Conservation (phyloP, 1,140 invertebrate genomes). For the Cyclina sinensis region DNA sequence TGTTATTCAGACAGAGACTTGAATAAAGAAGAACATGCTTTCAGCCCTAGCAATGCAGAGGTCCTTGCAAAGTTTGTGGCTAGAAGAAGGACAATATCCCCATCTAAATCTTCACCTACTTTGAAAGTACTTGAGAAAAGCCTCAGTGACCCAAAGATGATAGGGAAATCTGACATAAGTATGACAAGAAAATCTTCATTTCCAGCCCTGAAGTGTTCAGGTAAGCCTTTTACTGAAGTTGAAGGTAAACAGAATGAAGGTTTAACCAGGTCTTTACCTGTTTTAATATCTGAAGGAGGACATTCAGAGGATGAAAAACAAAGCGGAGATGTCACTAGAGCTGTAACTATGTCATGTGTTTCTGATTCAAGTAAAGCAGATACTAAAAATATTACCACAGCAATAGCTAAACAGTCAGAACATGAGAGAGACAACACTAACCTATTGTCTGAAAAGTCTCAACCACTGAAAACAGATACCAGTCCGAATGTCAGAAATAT, state of each 20-base stretch:
- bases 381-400: neutral
- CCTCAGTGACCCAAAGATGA: neutral
- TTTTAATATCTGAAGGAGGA: neutral
- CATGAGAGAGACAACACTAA: too few relatives aligned
- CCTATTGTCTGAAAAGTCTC: too few relatives aligned
- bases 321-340: neutral
- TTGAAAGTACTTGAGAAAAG: neutral
- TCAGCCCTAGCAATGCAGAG: constrained; percentile 25
- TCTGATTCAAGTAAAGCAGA: neutral
- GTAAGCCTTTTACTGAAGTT: neutral
- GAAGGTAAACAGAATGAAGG: neutral
- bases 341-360: neutral
- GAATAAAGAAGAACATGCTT: neutral
- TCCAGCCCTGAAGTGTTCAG: neutral
- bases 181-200: constrained; percentile 9
- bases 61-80: constrained; percentile 59
- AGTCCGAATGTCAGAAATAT: neutral
- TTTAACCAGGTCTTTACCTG: neutral
- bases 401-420: too few relatives aligned
- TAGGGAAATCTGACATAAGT: too few relatives aligned
- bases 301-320: neutral
- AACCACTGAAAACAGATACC: too few relatives aligned
- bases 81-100: constrained; percentile 49
- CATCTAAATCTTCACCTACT: constrained; percentile 12
- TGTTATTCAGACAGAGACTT: constrained; percentile 1